phyloP scores from a whole-genome alignment of 2,113 vertebrate species.

The Litocranius walleri region DNA sequence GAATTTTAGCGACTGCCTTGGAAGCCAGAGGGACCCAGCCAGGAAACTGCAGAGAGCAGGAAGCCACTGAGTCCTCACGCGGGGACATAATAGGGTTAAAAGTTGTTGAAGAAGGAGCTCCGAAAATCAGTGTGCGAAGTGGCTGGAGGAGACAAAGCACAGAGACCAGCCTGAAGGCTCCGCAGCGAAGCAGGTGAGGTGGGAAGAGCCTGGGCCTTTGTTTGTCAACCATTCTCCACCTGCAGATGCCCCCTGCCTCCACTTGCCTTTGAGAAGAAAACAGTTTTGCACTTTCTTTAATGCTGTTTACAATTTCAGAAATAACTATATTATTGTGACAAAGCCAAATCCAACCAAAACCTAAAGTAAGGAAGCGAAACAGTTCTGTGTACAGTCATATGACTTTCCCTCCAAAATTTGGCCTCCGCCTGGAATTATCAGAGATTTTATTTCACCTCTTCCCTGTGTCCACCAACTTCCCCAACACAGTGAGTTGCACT shows the following conservation, averaged over 20 bases:
- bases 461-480: background rate
- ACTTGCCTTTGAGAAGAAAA: background rate
- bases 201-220: background rate
- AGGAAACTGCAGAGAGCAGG: background rate
- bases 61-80: background rate
- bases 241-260: too few relatives aligned
- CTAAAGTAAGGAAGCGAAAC: background rate
- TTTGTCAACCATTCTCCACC: background rate
- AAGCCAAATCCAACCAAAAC: background rate
- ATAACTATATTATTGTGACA: background rate
- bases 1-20: background rate
- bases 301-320: background rate
- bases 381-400: background rate
- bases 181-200: background rate
- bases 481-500: background rate
- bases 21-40: background rate
- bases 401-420: background rate
- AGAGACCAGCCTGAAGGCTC: background rate
- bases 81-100: background rate
- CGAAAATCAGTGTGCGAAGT: background rate
- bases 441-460: background rate
- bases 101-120: background rate
- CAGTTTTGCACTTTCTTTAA: background rate
- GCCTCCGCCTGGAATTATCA: background rate
- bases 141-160: background rate